A percentile compares a stretch with the other conserved stretches of the same genome.
phyloP scores from a whole-genome alignment of 2,888 invertebrate genomes.

The Neuroscelio doddi region DNA sequence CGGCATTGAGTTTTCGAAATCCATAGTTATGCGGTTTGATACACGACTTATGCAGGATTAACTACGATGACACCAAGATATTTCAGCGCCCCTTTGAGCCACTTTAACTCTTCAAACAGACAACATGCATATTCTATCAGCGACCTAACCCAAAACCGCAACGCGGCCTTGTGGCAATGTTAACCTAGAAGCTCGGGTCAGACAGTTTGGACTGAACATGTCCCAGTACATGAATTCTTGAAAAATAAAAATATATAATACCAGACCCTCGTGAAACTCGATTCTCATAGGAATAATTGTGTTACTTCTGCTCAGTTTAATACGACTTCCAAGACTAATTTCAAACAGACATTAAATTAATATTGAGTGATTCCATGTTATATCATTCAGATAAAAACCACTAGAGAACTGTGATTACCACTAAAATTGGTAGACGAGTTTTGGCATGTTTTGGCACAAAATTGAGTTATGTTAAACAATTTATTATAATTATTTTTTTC shows the following conservation, averaged over 20 bases:
- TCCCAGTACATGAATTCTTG: constrained; percentile 2
- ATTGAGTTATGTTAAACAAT: no score
- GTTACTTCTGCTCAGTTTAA: no score
- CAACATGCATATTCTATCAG: constrained; percentile 66
- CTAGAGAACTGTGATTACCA: no score
- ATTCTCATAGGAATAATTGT: no score
- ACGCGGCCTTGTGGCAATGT: constrained; percentile 58
- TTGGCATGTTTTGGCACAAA: no score
- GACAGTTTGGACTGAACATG: constrained; percentile 5
- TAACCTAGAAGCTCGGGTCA: constrained; percentile 51
- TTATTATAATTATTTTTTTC: no score
- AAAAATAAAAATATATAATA: constrained; percentile 8
- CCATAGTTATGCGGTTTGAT: constrained; percentile 26
- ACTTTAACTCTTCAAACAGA: constrained; percentile 62
- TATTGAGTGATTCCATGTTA: no score
- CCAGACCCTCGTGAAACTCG: constrained; percentile 28
- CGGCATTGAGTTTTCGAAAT: constrained; percentile 21
- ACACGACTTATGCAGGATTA: constrained; percentile 38
- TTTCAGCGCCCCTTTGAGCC: constrained; percentile 58
- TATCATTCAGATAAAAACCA: no score
- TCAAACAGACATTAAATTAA: no score
- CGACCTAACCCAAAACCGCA: constrained; percentile 60
- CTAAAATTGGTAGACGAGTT: no score
- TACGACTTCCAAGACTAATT: no score
- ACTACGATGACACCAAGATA: constrained; percentile 40